Percentiles rank a stretch among this genome's conserved stretches.
Evolutionary conservation across 2,797 vertebrate species (phyloP).

Genomic region (Nothura maculosa): DNA sequence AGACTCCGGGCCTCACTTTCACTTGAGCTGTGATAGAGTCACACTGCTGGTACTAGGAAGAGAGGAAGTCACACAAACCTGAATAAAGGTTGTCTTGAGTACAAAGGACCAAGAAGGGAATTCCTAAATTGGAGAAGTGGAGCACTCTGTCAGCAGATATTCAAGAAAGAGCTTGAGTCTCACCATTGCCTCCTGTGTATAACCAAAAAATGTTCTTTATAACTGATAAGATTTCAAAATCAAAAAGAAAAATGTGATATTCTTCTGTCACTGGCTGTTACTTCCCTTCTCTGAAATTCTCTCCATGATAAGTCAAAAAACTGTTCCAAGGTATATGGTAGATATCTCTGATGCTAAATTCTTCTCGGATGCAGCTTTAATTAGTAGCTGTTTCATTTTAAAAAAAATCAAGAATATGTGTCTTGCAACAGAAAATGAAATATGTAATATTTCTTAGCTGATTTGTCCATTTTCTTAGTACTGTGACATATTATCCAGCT

Average conservation of each 20-base stretch:
- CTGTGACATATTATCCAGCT: not conserved
- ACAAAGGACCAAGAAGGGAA: not conserved
- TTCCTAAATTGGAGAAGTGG: not conserved
- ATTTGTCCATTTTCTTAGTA: not conserved
- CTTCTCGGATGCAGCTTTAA: constrained; percentile 27
- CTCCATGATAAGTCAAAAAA: not conserved
- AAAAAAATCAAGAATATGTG: not conserved
- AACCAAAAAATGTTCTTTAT: not conserved
- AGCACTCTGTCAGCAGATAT: not conserved
- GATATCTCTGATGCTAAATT: constrained; percentile 3
- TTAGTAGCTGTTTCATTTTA: constrained; percentile 38
- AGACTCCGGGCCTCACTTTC: not conserved
- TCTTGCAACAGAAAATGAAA: constrained; percentile 12
- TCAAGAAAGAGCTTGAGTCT: not conserved
- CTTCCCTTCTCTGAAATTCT: not conserved
- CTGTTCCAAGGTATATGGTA: not conserved
- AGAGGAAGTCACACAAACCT: not conserved
- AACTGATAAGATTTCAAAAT: not conserved
- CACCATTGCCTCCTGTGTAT: not conserved
- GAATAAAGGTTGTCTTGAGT: not conserved
- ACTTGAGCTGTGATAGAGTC: not conserved
- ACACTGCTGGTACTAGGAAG: accelerated
- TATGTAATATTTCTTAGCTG: not conserved
- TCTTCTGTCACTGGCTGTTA: not conserved
- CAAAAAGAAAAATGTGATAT: not conserved